These are phyloP conservation scores for Andrena hattorfiana DNA, from an alignment of 2,888 invertebrate species.

Conservation along the genomic window DNA sequence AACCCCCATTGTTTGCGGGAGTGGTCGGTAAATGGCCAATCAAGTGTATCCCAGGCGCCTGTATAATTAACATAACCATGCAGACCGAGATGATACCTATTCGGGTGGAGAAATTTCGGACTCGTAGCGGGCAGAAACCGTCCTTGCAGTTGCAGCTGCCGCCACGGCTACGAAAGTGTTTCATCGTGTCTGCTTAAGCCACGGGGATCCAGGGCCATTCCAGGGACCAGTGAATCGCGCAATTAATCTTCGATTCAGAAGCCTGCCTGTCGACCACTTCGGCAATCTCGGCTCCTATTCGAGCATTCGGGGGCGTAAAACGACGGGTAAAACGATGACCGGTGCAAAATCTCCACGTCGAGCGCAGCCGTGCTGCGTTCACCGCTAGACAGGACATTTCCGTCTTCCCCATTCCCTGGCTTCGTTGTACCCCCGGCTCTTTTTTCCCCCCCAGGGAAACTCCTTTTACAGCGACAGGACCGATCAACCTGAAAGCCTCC, in stretches of 20 bases:
- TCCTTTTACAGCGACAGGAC: conserved; percentile 4
- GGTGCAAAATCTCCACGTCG: conserved; percentile 62
- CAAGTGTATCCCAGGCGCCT: conserved; percentile 10
- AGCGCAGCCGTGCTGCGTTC: conserved; percentile 21
- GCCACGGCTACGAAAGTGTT: conserved; percentile 62
- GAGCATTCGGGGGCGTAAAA: conserved; percentile 60
- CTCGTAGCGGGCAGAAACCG: conserved; percentile 15
- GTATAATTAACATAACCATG: conserved; percentile 44
- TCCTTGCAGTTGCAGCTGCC: neutral
- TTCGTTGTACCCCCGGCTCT: conserved; percentile 29
- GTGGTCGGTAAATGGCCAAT: conserved; percentile 40
- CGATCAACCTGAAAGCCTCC: neutral
- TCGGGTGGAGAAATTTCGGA: conserved; percentile 46
- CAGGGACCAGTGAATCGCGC: conserved; percentile 70
- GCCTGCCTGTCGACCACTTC: conserved; percentile 64
- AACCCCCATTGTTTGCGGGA: neutral
- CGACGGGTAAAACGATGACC: conserved; percentile 71
- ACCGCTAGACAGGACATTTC: conserved; percentile 48
- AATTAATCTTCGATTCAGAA: conserved; percentile 75
- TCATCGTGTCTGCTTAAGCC: conserved; percentile 70
- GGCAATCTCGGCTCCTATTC: conserved; percentile 70
- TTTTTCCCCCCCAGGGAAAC: conserved; percentile 8
- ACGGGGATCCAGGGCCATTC: conserved; percentile 38
- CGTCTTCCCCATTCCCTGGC: conserved; percentile 31
- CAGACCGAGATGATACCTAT: conserved; percentile 46